These are phyloP conservation scores for Corticium candelabrum DNA, from an alignment of 37 sponge, comb jelly and placozoan species.

Conservation along the genomic window DNA sequence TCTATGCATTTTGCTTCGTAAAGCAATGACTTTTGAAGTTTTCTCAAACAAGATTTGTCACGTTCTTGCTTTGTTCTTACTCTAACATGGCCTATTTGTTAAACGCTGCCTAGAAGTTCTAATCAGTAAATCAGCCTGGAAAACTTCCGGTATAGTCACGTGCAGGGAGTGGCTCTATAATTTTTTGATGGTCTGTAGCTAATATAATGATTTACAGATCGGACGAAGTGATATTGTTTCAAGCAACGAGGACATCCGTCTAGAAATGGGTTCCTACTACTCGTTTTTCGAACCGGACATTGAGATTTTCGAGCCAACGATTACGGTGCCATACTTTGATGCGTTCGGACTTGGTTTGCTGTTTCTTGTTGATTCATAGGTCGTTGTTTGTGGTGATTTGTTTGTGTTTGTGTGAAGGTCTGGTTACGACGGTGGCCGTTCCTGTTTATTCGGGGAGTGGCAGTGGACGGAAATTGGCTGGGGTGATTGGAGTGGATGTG, in stretches of 20 bases:
- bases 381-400: not conserved
- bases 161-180: too few relatives aligned
- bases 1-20: too few relatives aligned
- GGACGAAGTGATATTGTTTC: not conserved
- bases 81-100: too few relatives aligned
- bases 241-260: not conserved
- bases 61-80: too few relatives aligned
- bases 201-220: too few relatives aligned
- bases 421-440: not conserved
- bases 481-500: conserved; percentile 26
- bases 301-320: not conserved
- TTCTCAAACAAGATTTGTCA: too few relatives aligned
- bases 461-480: conserved; percentile 7
- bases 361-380: not conserved
- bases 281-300: not conserved
- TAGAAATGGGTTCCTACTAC: not conserved
- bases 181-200: too few relatives aligned
- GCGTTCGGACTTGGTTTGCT: conserved; percentile 24
- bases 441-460: not conserved
- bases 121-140: too few relatives aligned
- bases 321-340: conserved; percentile 25
- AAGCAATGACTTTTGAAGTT: too few relatives aligned
- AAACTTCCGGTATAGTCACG: too few relatives aligned
- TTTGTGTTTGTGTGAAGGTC: not conserved
- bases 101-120: too few relatives aligned